Evolutionary conservation across 2,888 invertebrate genomes (phyloP).

Genomic region (Mamestra brassicae): DNA sequence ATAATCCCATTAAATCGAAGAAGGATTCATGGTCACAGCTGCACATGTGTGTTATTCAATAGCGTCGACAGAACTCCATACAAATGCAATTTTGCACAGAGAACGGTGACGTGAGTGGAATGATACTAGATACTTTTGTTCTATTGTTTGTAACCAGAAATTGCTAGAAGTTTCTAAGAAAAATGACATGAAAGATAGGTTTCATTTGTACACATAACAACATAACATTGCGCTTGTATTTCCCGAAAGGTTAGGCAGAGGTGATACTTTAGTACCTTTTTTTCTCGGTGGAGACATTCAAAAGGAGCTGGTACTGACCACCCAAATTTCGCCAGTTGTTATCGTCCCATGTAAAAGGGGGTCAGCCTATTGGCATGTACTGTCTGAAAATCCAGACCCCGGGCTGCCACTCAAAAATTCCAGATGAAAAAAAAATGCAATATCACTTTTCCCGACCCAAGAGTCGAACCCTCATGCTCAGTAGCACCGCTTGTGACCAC

Average conservation of each 20-base stretch:
- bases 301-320: too few relatives aligned
- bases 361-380: too few relatives aligned
- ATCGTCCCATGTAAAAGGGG: too few relatives aligned
- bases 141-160: slow-evolving; percentile 39
- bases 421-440: neutral
- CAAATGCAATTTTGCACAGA: slow-evolving; percentile 61
- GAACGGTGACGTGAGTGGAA: slow-evolving; percentile 59
- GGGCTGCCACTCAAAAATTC: neutral
- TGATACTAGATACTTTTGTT: slow-evolving; percentile 48
- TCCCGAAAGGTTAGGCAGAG: too few relatives aligned
- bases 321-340: too few relatives aligned
- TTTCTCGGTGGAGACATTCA: too few relatives aligned
- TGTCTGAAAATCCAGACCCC: neutral
- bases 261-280: too few relatives aligned
- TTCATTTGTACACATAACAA: slow-evolving; percentile 14
- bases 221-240: neutral
- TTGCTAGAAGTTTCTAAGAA: slow-evolving; percentile 26
- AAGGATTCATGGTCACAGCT: slow-evolving; percentile 34
- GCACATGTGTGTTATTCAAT: slow-evolving; percentile 54
- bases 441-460: neutral
- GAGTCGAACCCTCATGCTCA: neutral
- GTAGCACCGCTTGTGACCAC: neutral
- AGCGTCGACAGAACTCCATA: slow-evolving; percentile 50
- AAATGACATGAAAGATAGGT: slow-evolving; percentile 38
- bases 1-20: slow-evolving; percentile 40